Percentiles rank a stretch among this genome's conserved stretches.
Conservation (phyloP, 2,888 invertebrate species). For the Coleophora flavipennella region DNA sequence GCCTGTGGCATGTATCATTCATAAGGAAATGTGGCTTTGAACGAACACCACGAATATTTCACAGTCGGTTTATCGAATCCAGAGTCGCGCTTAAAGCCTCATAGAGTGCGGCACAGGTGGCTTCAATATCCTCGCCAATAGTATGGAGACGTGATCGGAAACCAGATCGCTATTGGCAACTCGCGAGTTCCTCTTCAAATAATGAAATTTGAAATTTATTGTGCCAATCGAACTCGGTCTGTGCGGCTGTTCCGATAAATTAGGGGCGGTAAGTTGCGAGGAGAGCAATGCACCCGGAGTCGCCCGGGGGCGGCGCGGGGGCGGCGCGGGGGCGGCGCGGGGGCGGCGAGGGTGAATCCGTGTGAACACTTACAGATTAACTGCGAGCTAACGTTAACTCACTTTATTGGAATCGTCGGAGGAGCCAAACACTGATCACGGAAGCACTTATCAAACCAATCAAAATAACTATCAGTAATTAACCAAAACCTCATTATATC, state of each 20-base stretch:
- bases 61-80: constrained; percentile 66
- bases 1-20: constrained; percentile 60
- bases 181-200: constrained; percentile 67
- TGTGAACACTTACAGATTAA: no score
- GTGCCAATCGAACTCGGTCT: constrained; percentile 47
- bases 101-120: constrained; percentile 68
- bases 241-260: constrained; percentile 53
- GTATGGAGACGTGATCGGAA: constrained; percentile 67
- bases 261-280: constrained; percentile 18
- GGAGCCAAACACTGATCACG: neutral
- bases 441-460: no score
- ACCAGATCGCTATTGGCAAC: constrained; percentile 59
- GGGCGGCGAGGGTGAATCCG: no score
- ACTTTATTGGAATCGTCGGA: no score
- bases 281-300: no score
- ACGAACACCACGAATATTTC: constrained; percentile 62
- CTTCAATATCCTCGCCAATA: constrained; percentile 67
- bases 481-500: no score
- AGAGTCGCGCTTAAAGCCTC: constrained; percentile 64
- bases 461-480: no score
- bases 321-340: no score
- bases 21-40: constrained; percentile 56
- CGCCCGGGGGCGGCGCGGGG: no score
- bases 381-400: no score
- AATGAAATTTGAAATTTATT: constrained; percentile 70